Conservation (phyloP, 2,888 invertebrate genomes). For the Tupiocoris notatus region DNA sequence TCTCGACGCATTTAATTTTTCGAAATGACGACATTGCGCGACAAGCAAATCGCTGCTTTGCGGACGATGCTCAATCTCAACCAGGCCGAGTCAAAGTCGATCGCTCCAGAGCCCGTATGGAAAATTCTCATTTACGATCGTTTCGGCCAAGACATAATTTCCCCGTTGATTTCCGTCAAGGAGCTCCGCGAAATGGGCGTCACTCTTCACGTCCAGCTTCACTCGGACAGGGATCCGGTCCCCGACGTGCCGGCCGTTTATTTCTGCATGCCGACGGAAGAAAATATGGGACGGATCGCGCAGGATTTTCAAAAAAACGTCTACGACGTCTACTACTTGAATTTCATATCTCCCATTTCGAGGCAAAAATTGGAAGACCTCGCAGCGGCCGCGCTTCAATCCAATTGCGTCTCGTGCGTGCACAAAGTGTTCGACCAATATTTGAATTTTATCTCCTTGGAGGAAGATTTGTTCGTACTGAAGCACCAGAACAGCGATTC, state of each 20-base stretch:
- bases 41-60: constrained; percentile 60
- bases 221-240: constrained; percentile 86
- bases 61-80: constrained; percentile 96
- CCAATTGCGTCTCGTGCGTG: constrained; percentile 86
- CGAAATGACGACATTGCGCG: constrained; percentile 45
- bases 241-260: constrained; percentile 99
- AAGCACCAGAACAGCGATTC: constrained; percentile 89
- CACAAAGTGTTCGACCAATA: constrained; percentile 98
- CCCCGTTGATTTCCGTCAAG: constrained; percentile 92
- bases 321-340: constrained; percentile 93
- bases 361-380: constrained; percentile 92
- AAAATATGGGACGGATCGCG: constrained; percentile 90
- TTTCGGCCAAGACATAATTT: constrained; percentile 96
- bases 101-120: constrained; percentile 87
- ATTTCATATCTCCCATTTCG: constrained; percentile 94
- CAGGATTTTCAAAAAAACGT: constrained; percentile 84
- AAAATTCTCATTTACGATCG: constrained; percentile 95
- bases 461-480: constrained; percentile 94
- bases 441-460: constrained; percentile 94
- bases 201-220: constrained; percentile 93
- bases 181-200: constrained; percentile 94
- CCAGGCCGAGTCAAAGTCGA: constrained; percentile 70
- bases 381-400: constrained; percentile 86
- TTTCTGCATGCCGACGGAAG: constrained; percentile 93
- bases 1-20: neutral